A percentile compares a stretch with the other conserved stretches of the same genome.
Conservation (phyloP, 2,113 vertebrate species). For the Lucifuga dentata region DNA sequence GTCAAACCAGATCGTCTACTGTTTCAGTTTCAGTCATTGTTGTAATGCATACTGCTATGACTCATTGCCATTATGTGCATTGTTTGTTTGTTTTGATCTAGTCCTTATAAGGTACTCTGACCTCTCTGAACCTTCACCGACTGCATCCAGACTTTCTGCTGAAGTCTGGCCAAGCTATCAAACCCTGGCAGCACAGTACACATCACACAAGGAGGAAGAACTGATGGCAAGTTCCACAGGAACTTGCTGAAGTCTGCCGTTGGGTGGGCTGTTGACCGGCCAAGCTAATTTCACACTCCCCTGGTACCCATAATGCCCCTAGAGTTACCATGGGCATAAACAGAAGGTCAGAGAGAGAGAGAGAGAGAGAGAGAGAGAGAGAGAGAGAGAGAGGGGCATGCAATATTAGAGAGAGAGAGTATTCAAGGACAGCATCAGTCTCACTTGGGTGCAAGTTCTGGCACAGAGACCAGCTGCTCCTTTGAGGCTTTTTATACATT, state of each 20-base stretch:
- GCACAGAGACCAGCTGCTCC: constrained; percentile 59
- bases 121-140: constrained; percentile 11
- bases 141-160: constrained; percentile 34
- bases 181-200: constrained; percentile 42
- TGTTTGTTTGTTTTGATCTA: background rate
- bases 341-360: constrained; percentile 73
- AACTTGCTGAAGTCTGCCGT: constrained; percentile 58
- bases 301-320: constrained; percentile 72
- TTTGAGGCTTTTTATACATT: constrained; percentile 51
- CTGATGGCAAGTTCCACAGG: constrained; percentile 61
- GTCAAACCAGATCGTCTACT: constrained; percentile 9
- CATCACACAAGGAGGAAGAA: constrained; percentile 22
- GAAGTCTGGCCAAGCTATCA: constrained; percentile 26
- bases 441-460: constrained; percentile 57
- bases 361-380: constrained; percentile 2
- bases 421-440: constrained; percentile 65
- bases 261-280: constrained; percentile 62
- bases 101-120: constrained; percentile 9
- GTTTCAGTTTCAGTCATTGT: background rate
- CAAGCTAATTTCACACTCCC: constrained; percentile 81
- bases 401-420: constrained; percentile 42
- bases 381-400: background rate
- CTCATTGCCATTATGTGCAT: background rate
- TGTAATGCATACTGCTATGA: background rate
- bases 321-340: constrained; percentile 71